Conservation (phyloP, 2,113 vertebrate species). For the Eidolon helvum region DNA sequence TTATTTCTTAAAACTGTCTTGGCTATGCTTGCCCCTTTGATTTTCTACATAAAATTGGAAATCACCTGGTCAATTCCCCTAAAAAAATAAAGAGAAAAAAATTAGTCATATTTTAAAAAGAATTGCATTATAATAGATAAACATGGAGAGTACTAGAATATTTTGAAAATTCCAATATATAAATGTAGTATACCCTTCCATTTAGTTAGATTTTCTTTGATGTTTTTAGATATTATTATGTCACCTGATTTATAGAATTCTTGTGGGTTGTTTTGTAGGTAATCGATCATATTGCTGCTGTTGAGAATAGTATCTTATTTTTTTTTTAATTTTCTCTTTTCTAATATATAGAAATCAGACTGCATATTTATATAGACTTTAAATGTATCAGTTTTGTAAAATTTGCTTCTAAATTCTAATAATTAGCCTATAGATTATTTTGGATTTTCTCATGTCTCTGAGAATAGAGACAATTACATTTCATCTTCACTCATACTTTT, state of each 20-base stretch:
- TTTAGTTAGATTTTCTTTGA: not conserved
- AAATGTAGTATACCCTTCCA: not conserved
- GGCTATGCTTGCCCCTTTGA: not conserved
- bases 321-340: not conserved
- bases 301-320: not conserved
- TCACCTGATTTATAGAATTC: not conserved
- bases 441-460: not conserved
- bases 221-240: not conserved
- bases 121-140: not conserved
- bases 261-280: not conserved
- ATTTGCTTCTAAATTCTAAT: not conserved
- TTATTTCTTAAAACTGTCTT: not conserved
- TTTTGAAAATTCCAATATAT: not conserved
- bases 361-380: not conserved
- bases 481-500: not conserved
- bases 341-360: not conserved
- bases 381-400: not conserved
- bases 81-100: not conserved
- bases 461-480: not conserved
- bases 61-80: not conserved
- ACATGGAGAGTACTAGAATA: not conserved
- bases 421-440: not conserved
- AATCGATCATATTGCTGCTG: not conserved
- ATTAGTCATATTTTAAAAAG: not conserved
- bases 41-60: not conserved